These are phyloP conservation scores for Cerceris rybyensis DNA, from an alignment of 2,888 invertebrate species.

Conservation along the genomic window DNA sequence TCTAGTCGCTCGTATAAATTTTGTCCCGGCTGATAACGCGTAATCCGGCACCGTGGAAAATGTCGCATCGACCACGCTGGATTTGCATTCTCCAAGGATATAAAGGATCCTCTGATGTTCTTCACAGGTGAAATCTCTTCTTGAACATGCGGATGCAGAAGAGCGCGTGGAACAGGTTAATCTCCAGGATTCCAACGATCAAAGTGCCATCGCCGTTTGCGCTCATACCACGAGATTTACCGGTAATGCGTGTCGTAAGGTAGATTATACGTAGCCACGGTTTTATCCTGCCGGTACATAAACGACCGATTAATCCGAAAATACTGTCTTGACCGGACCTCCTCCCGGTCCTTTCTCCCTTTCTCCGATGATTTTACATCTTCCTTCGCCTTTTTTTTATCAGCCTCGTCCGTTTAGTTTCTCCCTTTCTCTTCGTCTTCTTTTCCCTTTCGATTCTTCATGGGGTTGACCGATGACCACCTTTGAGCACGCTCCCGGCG, in stretches of 20 bases:
- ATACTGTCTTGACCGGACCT: conserved; percentile 69
- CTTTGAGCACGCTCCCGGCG: conserved; percentile 37
- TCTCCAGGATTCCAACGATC: conserved; percentile 72
- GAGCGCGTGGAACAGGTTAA: conserved; percentile 73
- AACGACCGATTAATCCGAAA: conserved; percentile 78
- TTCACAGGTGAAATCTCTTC: conserved; percentile 43
- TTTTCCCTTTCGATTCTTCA: neutral
- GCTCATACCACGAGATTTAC: conserved; percentile 74
- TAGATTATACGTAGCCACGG: conserved; percentile 61
- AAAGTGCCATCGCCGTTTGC: conserved; percentile 69
- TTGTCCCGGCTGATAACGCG: neutral
- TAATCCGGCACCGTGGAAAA: too few relatives aligned
- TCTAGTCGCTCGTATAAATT: neutral
- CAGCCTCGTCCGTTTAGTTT: too few relatives aligned
- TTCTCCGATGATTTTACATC: conserved; percentile 12
- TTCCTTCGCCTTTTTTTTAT: neutral
- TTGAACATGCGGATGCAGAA: conserved; percentile 35
- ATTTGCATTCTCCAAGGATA: neutral
- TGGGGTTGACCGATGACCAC: conserved; percentile 48
- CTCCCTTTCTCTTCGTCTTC: neutral
- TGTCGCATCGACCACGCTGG: neutral
- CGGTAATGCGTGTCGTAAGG: conserved; percentile 75
- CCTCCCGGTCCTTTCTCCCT: conserved; percentile 4
- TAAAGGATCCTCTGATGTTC: neutral
- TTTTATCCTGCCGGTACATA: conserved; percentile 66